Base-by-base conservation (phyloP, 2,888 invertebrate species). In the Ennomos quercinarius region DNA sequence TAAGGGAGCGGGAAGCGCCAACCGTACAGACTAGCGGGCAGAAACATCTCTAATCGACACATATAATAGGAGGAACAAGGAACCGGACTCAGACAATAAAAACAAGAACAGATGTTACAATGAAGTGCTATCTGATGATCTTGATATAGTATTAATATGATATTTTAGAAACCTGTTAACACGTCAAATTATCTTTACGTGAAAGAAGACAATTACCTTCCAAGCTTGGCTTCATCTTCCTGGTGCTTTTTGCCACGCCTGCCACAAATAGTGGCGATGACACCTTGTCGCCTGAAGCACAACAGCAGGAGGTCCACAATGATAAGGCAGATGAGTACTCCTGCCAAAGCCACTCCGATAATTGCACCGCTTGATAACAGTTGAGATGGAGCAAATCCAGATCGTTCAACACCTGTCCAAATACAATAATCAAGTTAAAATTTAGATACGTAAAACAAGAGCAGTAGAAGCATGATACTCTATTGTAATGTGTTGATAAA, bases 1-100 rank as follows among this genome's bases (percentile, higher is more conserved):
- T 97, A 97, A 95, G 97, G 97, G 95, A 97, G 96, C 94, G 97
- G 97, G 95, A 97, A 97, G 95, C 97, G 97, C 97, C 97, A 97
- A 96, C 97, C 97, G 95, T 97, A 97, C 95, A 97, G 96, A 96
- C 97, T 97, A 96, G 88, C 89, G 91, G 90, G 88, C 88, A 91
- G 91, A 92, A 92, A 92, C 90, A 92, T 92, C 91, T 92, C 91
- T 91, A 90, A 92, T 91, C 91, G 91, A 91, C 90, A 91, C 89
- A 78, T 72, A 76, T 64, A 72, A 27, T 64, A 63, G 71, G 6
- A 27, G 58, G 59, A 71, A 64, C 61, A 68, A 50, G 63, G 66
- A 64, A 66, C 55, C 51, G 58, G 40, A 50, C 40, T 44, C 43
- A 37, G 46, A 51, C 46, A 27, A 37, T 41, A 36, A 46, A 66